phyloP scores from a whole-genome alignment of 2,888 invertebrate genomes.

The Bombyx huttoni region DNA sequence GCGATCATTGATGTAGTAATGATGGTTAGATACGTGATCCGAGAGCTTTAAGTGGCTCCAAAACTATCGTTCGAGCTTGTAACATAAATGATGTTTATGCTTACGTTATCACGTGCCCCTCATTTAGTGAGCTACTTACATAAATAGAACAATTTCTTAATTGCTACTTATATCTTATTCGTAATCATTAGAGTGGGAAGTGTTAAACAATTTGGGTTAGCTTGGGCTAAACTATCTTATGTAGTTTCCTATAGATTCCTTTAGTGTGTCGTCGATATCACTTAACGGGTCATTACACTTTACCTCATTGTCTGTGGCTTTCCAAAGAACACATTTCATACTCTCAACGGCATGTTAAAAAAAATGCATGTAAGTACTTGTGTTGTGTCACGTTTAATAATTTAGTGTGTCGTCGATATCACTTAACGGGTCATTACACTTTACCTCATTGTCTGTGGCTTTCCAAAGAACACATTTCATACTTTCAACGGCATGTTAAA shows the following conservation, averaged over 20 bases:
- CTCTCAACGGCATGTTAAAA: not conserved
- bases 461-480: conserved; percentile 15
- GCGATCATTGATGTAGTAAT: conserved; percentile 6
- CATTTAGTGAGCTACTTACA: conserved; percentile 30
- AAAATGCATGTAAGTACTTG: conserved; percentile 12
- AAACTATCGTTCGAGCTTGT: conserved; percentile 13
- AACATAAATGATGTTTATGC: conserved; percentile 26
- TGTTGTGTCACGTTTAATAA: conserved; percentile 21
- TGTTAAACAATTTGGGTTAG: too few relatives aligned
- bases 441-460: conserved; percentile 22
- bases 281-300: conserved; percentile 26
- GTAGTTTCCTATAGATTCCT: not conserved
- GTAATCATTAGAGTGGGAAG: conserved; percentile 4
- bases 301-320: conserved; percentile 23
- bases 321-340: conserved; percentile 12
- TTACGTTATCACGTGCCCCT: conserved; percentile 38
- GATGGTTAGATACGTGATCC: conserved; percentile 6
- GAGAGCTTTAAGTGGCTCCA: conserved; percentile 15
- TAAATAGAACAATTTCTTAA: conserved; percentile 29
- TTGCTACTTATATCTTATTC: conserved; percentile 20
- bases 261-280: not conserved
- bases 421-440: conserved; percentile 25
- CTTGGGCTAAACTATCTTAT: not conserved
- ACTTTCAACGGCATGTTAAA: not conserved
- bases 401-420: not conserved